phyloP scores from a whole-genome alignment of 2,888 invertebrate species.

The Tetheella fluctuosa region DNA sequence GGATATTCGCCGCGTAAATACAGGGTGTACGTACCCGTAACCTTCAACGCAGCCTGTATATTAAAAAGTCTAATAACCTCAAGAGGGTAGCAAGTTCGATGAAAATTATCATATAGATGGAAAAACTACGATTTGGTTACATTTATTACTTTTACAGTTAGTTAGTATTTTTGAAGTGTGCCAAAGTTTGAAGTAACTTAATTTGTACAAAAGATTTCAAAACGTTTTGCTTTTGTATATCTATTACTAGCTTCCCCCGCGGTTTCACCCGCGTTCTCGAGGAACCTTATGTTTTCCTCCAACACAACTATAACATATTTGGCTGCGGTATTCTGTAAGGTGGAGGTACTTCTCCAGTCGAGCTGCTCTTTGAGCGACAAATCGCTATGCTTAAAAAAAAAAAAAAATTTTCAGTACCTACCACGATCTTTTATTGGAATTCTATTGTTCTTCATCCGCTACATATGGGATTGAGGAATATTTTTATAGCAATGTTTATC shows the following conservation, averaged over 20 bases:
- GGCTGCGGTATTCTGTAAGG: no score
- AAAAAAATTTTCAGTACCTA: no score
- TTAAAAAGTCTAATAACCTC: constrained; percentile 4
- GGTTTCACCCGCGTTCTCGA: no score
- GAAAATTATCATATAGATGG: neutral
- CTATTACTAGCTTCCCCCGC: no score
- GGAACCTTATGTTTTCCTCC: no score
- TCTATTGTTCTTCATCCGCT: neutral
- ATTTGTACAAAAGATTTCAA: no score
- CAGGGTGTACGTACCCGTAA: neutral
- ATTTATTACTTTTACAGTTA: neutral
- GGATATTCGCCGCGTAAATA: neutral
- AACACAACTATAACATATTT: no score
- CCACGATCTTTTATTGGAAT: no score
- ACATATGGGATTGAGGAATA: neutral
- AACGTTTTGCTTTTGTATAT: no score
- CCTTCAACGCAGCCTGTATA: neutral
- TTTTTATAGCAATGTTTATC: constrained; percentile 37
- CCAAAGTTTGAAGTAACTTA: neutral
- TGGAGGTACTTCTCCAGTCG: no score
- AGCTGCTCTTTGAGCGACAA: no score
- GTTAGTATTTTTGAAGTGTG: neutral
- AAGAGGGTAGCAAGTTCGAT: neutral
- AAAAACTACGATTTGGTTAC: constrained; percentile 1
- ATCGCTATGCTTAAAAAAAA: no score